phyloP scores from a whole-genome alignment of 2,113 vertebrate genomes.

The Typhlomys cinereus region DNA sequence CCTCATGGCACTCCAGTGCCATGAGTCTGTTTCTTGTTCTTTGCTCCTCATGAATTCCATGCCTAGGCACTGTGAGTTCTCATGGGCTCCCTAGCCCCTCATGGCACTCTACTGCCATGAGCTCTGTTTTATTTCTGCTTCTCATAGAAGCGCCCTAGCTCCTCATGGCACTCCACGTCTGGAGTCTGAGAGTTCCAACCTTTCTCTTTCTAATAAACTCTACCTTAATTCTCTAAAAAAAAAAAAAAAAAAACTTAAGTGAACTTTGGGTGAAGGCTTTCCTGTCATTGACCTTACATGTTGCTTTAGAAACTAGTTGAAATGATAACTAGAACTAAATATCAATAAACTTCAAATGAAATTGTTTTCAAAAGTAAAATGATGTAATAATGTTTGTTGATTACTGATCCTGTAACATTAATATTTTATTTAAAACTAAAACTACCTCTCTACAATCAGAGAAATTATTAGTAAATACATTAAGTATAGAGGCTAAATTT shows the following conservation, averaged over 20 bases:
- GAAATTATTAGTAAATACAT: constrained; percentile 3
- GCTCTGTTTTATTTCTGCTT: no score
- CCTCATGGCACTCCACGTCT: no score
- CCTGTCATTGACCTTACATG: not conserved
- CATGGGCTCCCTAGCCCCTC: no score
- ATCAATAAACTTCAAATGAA: constrained; percentile 21
- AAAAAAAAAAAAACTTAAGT: not conserved
- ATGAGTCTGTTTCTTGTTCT: no score
- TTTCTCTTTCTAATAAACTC: no score
- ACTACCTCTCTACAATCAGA: not conserved
- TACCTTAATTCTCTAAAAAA: no score
- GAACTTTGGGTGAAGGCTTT: not conserved
- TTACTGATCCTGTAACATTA: not conserved
- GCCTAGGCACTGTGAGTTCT: no score
- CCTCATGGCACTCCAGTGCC: no score
- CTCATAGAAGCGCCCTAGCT: no score
- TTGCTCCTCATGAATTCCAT: no score
- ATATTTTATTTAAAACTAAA: constrained; percentile 35
- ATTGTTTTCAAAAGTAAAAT: constrained; percentile 35
- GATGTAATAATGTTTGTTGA: not conserved
- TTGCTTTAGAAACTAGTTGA: not conserved
- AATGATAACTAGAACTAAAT: not conserved
- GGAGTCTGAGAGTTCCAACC: no score
- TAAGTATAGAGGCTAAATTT: not conserved
- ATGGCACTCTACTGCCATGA: no score